Evolutionary conservation across 2,888 invertebrate genomes (phyloP).

Genomic region (Drosophila ustulata): DNA sequence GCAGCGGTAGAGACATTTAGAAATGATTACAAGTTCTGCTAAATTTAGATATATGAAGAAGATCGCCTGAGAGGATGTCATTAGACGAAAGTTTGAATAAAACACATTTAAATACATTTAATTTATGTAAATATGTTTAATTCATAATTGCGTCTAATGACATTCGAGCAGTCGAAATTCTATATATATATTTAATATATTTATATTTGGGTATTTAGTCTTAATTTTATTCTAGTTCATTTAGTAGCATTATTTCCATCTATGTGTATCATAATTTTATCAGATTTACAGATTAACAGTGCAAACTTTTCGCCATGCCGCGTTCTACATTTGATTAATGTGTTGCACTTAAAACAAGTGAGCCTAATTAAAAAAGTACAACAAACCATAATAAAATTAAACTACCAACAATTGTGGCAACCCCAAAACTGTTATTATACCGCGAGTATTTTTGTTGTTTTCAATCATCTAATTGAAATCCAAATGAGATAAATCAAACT

Average conservation of each 20-base stretch:
- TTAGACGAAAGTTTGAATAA: neutral
- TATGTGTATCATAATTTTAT: too few species aligned
- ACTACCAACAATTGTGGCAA: neutral
- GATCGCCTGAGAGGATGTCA: neutral
- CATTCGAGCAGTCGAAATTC: too few species aligned
- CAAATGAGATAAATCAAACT: slow-evolving; percentile 24
- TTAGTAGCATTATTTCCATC: too few species aligned
- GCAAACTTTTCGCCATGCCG: too few species aligned
- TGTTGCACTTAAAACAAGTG: neutral
- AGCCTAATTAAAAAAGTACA: slow-evolving; percentile 4
- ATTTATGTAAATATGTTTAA: too few species aligned
- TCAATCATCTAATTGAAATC: slow-evolving; percentile 73
- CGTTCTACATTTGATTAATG: slow-evolving; percentile 2
- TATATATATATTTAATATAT: too few species aligned
- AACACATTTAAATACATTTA: neutral
- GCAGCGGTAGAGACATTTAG: too few species aligned
- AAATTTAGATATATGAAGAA: neutral
- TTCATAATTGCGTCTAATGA: too few species aligned
- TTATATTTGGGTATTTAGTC: too few species aligned
- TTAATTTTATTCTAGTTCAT: too few species aligned
- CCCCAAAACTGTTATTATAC: slow-evolving; percentile 1
- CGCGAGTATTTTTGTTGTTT: slow-evolving; percentile 27
- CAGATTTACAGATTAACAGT: too few species aligned
- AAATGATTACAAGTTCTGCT: neutral
- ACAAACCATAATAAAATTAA: neutral